Evolutionary conservation across 2,888 invertebrate species (phyloP).

Genomic region (Mycalesis mineus): DNA sequence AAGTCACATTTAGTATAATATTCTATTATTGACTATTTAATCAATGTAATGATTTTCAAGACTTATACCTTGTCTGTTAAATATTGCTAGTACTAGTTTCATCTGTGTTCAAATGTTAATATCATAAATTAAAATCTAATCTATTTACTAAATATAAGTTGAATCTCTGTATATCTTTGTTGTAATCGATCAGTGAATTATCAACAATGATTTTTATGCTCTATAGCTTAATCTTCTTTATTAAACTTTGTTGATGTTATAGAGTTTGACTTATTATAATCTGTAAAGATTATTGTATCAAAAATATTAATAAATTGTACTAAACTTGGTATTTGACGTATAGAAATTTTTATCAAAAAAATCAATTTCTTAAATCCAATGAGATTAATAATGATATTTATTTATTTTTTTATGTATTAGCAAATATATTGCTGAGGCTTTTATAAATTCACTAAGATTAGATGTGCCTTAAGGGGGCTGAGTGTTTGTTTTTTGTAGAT

Average conservation of each 20-base stretch:
- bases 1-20: background rate
- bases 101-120: slow-evolving; percentile 22
- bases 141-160: too few species aligned
- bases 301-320: background rate
- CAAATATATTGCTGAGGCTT: slow-evolving; percentile 11
- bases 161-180: too few species aligned
- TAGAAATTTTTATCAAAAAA: background rate
- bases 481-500: slow-evolving; percentile 8
- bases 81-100: slow-evolving; percentile 1
- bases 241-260: too few species aligned
- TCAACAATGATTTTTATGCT: too few species aligned
- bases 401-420: too few species aligned
- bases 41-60: background rate
- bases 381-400: slow-evolving; percentile 4
- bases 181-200: too few species aligned
- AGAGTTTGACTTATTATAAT: too few species aligned
- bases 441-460: slow-evolving; percentile 9
- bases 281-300: background rate
- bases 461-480: slow-evolving; percentile 19
- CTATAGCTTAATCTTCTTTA: too few species aligned
- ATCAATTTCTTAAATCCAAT: background rate
- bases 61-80: slow-evolving; percentile 13
- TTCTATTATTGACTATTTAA: slow-evolving; percentile 3
- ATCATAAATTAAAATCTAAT: too few species aligned
- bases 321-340: background rate